phyloP scores from a whole-genome alignment of 2,113 vertebrate species.

The Anolis carolinensis region DNA sequence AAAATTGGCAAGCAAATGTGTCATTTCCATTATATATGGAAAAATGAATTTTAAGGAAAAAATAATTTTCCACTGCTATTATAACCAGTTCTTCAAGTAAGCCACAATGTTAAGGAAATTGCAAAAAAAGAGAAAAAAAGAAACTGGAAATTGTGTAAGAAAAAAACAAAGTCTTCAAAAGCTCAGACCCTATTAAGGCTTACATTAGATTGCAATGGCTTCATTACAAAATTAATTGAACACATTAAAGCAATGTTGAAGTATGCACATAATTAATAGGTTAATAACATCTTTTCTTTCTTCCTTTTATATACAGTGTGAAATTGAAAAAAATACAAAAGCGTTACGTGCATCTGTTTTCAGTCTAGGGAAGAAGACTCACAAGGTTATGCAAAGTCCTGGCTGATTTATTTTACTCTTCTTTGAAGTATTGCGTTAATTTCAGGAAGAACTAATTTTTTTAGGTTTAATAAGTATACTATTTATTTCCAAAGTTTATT shows the following conservation, averaged over 20 bases:
- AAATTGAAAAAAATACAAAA: constrained; percentile 7
- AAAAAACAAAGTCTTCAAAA: constrained; percentile 1
- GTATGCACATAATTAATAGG: constrained; percentile 16
- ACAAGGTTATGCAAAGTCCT: not conserved
- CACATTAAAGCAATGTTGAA: constrained; percentile 33
- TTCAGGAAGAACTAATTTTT: not conserved
- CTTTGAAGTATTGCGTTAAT: not conserved
- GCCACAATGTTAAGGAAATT: constrained; percentile 15
- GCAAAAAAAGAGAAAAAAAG: not conserved
- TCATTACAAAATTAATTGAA: constrained; percentile 13
- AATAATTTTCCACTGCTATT: constrained; percentile 24
- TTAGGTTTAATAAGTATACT: not conserved
- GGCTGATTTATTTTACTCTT: not conserved
- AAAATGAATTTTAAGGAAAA: constrained; percentile 10
- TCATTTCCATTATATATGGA: constrained; percentile 20
- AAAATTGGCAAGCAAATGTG: constrained; percentile 5
- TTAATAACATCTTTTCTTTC: not conserved
- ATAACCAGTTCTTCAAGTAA: constrained; percentile 14
- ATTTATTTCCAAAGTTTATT: not conserved
- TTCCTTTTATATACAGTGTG: constrained; percentile 20
- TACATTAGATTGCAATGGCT: constrained; percentile 12
- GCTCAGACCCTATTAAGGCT: not conserved
- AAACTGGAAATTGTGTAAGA: constrained; percentile 25
- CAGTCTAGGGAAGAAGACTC: constrained; percentile 4
- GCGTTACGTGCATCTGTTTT: constrained; percentile 19